Evolutionary conservation across 2,888 invertebrate genomes (phyloP), one percentile per base, ranked within the genome.

Genomic region (Amphipoea oculea): DNA sequence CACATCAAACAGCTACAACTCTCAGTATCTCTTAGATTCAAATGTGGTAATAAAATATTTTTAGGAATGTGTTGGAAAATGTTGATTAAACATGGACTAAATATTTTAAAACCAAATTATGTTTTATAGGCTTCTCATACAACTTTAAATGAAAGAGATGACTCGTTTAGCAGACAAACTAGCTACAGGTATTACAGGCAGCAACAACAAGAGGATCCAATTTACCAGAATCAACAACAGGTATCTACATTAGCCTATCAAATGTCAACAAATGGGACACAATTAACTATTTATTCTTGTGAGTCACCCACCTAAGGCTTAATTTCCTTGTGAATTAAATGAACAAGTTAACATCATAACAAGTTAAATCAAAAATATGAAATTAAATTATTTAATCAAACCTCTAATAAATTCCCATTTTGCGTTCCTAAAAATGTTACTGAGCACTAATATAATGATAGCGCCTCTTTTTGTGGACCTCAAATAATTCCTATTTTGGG

Each of bases 211-310:
- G 97, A 96, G 88, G 97, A 97, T 88, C 96, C 97, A 66, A 97
- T 97, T 79, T 97, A 97, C 86, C 97, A 97, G 88, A 97, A 97
- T 88, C 97, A 97, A 85, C 97, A 97, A 92, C 97, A 97, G 94
- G 97, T 97, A 88, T 11, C 23, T 23, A 11, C 1, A 48, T 65
- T 40, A 29, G 57, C 7, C 17, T 45, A 40, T 48, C 4, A 51
- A 57, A 7, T 7, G 9, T 77, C 20, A 66, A 76, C 11, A 29
- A 54, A 71, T 17, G 17, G 23, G 36, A 20, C n/a, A 60, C 4
- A 60, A 20, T n/a, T 12, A 45, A 20, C 23, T 0, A 54, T 20
- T 20, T 73, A 45, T 45, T 57, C 17, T 45, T 73, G 11, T n/a
- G 23, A 76, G 20, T 51, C 42, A 42, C 6, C 40, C 9, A 40